Evolutionary conservation across 2,888 invertebrate species (phyloP).

Genomic region (Aphodius sticticus): DNA sequence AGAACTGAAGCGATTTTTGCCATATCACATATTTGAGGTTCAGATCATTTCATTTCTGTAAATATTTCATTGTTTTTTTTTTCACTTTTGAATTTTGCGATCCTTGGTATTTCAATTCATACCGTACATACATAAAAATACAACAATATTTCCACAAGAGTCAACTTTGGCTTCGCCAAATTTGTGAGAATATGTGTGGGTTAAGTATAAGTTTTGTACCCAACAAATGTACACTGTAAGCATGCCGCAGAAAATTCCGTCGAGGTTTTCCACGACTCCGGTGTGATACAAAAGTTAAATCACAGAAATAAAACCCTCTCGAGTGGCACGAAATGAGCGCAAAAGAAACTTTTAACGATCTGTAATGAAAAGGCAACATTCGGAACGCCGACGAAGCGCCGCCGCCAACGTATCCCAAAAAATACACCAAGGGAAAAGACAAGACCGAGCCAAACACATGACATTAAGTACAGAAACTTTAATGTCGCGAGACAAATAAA

Average conservation of each 20-base stretch:
- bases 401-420: not conserved
- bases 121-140: too few species aligned
- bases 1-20: too few species aligned
- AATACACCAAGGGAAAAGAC: not conserved
- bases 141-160: too few species aligned
- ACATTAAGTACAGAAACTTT: not conserved
- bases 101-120: too few species aligned
- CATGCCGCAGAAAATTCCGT: not conserved
- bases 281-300: conserved; percentile 47
- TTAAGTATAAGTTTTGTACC: not conserved
- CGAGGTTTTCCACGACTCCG: not conserved
- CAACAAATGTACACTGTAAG: not conserved
- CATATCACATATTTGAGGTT: too few species aligned
- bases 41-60: too few species aligned
- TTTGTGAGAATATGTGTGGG: too few species aligned
- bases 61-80: too few species aligned
- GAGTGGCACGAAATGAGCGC: conserved; percentile 39
- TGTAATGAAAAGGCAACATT: conserved; percentile 49
- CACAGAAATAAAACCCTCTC: conserved; percentile 46
- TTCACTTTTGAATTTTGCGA: too few species aligned
- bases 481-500: conserved; percentile 16
- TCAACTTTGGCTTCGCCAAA: too few species aligned
- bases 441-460: not conserved
- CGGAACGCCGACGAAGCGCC: conserved; percentile 21
- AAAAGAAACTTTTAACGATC: conserved; percentile 50